phyloP scores from a whole-genome alignment of 2,797 vertebrate genomes.

The Lates japonicus region DNA sequence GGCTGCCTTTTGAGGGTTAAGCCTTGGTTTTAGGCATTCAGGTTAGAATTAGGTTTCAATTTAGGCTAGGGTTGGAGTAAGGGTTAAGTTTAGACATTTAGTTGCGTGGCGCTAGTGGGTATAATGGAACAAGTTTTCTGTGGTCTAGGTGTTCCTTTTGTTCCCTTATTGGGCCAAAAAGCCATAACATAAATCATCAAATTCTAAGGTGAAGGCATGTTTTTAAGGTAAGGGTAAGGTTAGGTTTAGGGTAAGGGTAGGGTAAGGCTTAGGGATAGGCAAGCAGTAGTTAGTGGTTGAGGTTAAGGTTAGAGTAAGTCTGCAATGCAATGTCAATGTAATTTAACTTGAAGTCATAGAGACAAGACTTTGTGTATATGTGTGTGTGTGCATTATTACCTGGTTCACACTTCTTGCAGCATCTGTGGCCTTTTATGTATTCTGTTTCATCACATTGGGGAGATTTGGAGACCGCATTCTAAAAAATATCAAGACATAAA shows the following conservation, averaged over 20 bases:
- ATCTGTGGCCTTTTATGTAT: slow-evolving; percentile 73
- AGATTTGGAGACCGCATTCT: slow-evolving; percentile 73
- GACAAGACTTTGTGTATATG: not conserved
- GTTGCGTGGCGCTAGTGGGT: not conserved
- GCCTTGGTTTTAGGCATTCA: not conserved
- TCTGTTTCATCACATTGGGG: slow-evolving; percentile 73
- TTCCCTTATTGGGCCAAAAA: too few relatives aligned
- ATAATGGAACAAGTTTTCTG: too few relatives aligned
- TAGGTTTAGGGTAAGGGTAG: not conserved
- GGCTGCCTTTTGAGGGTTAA: not conserved
- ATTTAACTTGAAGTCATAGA: too few relatives aligned
- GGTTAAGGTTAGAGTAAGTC: too few relatives aligned
- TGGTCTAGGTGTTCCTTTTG: too few relatives aligned
- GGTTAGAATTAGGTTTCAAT: not conserved
- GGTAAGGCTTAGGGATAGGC: too few relatives aligned
- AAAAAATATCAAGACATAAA: slow-evolving; percentile 32
- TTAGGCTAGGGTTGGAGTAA: not conserved
- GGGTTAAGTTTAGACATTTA: not conserved
- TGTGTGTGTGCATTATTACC: slow-evolving; percentile 69
- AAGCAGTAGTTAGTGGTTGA: too few relatives aligned
- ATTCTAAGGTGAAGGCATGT: too few relatives aligned
- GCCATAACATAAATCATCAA: too few relatives aligned
- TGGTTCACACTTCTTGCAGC: slow-evolving; percentile 85
- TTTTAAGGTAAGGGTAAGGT: not conserved
- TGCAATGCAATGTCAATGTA: too few relatives aligned